Base-by-base conservation (phyloP, 2,888 invertebrate species). In the Atethmia centrago region DNA sequence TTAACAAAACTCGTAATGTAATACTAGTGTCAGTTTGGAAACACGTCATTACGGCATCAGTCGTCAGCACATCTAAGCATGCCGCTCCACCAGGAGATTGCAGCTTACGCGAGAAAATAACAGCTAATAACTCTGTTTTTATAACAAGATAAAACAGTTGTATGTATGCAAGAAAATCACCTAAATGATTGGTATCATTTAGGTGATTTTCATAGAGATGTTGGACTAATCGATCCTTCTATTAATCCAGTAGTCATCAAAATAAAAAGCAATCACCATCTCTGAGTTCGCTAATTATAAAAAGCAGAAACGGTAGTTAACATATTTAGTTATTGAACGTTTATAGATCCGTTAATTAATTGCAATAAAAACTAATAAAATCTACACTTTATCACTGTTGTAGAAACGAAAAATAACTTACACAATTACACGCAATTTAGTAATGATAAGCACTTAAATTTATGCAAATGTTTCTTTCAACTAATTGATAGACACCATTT, bases 401-500 rank as follows among this genome's bases (percentile, higher is more conserved):
- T 84, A 87, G 85, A 86, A 87, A 87, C 79, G 82, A 87, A 88
- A 90, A 88, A 87, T 87, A 87, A 91, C 88, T 91, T 88, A 89
- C 89, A 90, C 88, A 90, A 92, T 92, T 89, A 88, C 81, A 83
- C 85, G 88, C 91, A 91, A 92, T 92, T 91, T 88, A 88, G 87
- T 91, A 85, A 87, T 90, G 90, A 91, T 90, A 89, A 85, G 81
- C 85, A 86, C 85, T 89, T 87, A 88, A 90, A 90, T 93, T 90
- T 92, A 93, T 92, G 91, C 91, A 93, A 93, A 93, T 92, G 91
- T 87, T 90, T 90, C 90, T 87, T 91, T 91, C 87, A 81, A 85
- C 87, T 92, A 92, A 94, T 93, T 90, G 91, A 90, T 92, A 91
- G 87, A 86, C 81, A 83, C 85, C 86, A 85, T 92, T 91, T 91